phyloP scores from a whole-genome alignment of 2,888 invertebrate species.

The Catocala sponsa region DNA sequence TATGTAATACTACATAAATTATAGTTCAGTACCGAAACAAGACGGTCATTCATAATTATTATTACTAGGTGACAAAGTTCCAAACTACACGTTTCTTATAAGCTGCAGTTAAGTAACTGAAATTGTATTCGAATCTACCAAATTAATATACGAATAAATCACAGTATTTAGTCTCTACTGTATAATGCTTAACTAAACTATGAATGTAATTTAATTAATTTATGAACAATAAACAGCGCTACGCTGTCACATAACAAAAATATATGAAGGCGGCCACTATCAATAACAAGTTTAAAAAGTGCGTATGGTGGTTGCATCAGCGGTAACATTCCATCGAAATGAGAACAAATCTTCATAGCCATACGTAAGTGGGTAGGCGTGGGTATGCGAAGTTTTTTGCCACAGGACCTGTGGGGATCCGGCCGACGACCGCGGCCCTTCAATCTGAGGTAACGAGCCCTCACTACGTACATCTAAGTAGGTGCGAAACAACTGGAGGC shows the following conservation, averaged over 20 bases:
- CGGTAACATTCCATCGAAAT: constrained; percentile 42
- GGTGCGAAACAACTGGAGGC: constrained; percentile 79
- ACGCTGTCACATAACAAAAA: constrained; percentile 14
- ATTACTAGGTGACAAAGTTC: neutral
- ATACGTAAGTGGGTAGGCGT: constrained; percentile 46
- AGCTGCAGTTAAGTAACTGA: neutral
- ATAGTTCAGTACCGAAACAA: too few species aligned
- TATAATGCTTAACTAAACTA: constrained; percentile 5
- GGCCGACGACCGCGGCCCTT: constrained; percentile 82
- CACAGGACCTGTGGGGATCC: constrained; percentile 66
- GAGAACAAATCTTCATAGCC: constrained; percentile 35
- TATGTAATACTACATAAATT: too few species aligned
- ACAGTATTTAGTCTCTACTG: constrained; percentile 4
- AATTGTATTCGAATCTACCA: constrained; percentile 2
- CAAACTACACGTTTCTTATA: neutral
- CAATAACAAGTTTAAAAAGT: constrained; percentile 14
- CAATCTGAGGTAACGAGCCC: constrained; percentile 82
- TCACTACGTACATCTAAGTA: constrained; percentile 73
- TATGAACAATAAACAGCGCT: constrained; percentile 15
- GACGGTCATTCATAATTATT: too few species aligned
- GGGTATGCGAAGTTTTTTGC: constrained; percentile 54
- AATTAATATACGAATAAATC: constrained; percentile 14
- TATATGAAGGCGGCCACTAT: constrained; percentile 6
- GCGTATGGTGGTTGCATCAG: constrained; percentile 8
- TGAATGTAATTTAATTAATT: constrained; percentile 13